Conservation (phyloP, 2,113 vertebrate species). For the Leucopsar rothschildi region DNA sequence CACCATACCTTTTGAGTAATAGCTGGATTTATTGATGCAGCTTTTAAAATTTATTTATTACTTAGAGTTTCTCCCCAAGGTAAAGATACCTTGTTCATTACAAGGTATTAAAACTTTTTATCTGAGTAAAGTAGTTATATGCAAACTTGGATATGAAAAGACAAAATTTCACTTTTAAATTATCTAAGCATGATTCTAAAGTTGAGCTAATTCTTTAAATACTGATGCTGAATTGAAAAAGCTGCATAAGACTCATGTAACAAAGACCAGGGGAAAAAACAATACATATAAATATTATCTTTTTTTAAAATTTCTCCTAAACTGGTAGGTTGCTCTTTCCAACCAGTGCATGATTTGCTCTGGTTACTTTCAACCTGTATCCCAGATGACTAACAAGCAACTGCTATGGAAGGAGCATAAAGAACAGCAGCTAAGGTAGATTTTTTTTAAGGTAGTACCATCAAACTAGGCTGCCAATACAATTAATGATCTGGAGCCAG, state of each 20-base stretch:
- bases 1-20: background rate
- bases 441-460: background rate
- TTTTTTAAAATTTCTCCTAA: background rate
- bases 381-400: background rate
- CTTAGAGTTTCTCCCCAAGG: background rate
- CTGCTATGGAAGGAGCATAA: background rate
- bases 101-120: background rate
- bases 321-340: background rate
- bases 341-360: background rate
- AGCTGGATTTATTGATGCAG: background rate
- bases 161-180: background rate
- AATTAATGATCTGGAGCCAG: background rate
- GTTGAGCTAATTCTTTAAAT: background rate
- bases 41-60: background rate
- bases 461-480: background rate
- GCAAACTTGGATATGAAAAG: background rate
- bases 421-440: background rate
- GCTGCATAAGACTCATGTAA: background rate
- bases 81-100: background rate
- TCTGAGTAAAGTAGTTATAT: background rate
- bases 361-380: background rate
- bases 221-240: background rate
- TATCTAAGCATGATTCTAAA: background rate
- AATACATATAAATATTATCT: background rate
- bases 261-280: background rate